phyloP scores from a whole-genome alignment of 2,113 vertebrate species.

The Pseudolaguvia tuberculata region DNA sequence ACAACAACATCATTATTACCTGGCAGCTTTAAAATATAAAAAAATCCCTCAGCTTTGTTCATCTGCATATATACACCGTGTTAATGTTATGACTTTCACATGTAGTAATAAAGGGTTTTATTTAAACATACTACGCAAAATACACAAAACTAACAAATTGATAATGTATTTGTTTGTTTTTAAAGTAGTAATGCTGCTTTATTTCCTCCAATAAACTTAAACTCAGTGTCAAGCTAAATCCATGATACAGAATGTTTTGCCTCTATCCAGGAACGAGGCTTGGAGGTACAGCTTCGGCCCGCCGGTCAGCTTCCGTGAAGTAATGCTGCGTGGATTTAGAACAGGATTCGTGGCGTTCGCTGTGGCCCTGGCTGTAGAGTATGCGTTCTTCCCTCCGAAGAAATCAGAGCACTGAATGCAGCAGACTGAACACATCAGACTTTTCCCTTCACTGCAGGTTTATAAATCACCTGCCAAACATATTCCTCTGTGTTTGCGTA shows the following conservation, averaged over 20 bases:
- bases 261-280: conserved; percentile 81
- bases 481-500: conserved; percentile 2
- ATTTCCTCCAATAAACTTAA: neutral
- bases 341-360: conserved; percentile 89
- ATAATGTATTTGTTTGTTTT: no score
- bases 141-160: no score
- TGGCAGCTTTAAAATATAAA: no score
- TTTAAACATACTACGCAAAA: no score
- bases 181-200: no score
- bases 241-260: neutral
- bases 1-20: no score
- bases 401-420: conserved; percentile 65
- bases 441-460: conserved; percentile 20
- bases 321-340: conserved; percentile 80
- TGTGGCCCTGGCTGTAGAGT: conserved; percentile 83
- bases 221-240: neutral
- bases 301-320: conserved; percentile 67
- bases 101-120: no score
- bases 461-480: neutral
- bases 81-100: no score
- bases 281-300: conserved; percentile 82
- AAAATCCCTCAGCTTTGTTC: no score
- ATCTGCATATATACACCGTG: no score
- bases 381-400: conserved; percentile 78
- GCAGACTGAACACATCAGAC: conserved; percentile 6